Percentiles rank a stretch among this genome's conserved stretches.
Evolutionary conservation across 2,113 vertebrate species (phyloP).

Genomic region (Ailurus styani): DNA sequence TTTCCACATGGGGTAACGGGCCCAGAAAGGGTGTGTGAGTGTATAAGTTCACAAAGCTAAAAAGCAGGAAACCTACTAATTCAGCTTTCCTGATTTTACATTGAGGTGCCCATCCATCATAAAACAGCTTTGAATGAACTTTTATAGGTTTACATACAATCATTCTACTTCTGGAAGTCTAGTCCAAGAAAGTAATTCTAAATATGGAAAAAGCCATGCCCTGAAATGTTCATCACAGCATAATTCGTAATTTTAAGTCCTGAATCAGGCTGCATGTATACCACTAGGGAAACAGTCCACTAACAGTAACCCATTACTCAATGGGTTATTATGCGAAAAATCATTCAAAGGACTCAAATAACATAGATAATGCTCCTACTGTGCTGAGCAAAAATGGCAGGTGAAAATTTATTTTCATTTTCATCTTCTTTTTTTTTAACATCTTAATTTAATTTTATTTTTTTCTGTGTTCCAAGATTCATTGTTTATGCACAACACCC

Average conservation of each 20-base stretch:
- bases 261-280: not conserved
- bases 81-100: not conserved
- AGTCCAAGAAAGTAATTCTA: not conserved
- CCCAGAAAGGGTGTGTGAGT: not conserved
- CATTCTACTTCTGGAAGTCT: not conserved
- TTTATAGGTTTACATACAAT: not conserved
- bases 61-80: not conserved
- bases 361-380: not conserved
- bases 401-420: no score
- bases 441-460: no score
- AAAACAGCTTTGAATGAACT: not conserved
- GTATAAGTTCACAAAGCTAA: not conserved
- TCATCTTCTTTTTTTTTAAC: no score
- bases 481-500: no score
- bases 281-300: not conserved
- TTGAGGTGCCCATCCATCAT: not conserved
- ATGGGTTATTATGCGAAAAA: not conserved
- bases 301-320: not conserved
- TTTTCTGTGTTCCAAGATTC: no score
- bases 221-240: not conserved
- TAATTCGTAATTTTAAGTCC: not conserved
- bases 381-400: not conserved
- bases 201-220: not conserved
- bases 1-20: not conserved
- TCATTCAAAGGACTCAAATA: not conserved